Evolutionary conservation across 2,888 invertebrate species (phyloP).

Genomic region (Bibio marci): DNA sequence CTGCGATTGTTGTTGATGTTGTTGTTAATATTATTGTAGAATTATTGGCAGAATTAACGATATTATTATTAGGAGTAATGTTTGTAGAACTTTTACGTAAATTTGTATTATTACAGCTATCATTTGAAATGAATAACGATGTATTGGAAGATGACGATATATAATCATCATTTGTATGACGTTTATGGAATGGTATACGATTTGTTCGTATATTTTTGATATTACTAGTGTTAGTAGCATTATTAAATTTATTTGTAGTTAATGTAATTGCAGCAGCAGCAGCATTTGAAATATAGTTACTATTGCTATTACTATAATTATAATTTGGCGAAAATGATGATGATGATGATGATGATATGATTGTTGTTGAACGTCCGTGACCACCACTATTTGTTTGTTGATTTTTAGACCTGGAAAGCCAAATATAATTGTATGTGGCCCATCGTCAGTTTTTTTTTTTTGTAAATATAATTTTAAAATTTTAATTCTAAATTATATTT

Average conservation of each 20-base stretch:
- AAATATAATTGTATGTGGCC: no score
- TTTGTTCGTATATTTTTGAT: slow-evolving; percentile 33
- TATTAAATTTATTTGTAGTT: no score
- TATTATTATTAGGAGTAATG: slow-evolving; percentile 11
- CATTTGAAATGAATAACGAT: slow-evolving; percentile 4
- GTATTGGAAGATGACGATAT: not conserved
- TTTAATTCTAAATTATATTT: no score
- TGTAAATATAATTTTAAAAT: no score
- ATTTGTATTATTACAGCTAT: not conserved
- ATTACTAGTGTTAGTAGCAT: slow-evolving; percentile 13
- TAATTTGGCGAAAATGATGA: slow-evolving; percentile 3
- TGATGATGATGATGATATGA: slow-evolving; percentile 8
- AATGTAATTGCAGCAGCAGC: slow-evolving; percentile 11
- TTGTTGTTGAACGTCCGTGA: slow-evolving; percentile 3
- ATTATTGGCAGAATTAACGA: no score
- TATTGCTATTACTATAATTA: slow-evolving; percentile 8
- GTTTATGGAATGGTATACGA: slow-evolving; percentile 43
- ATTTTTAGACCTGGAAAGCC: slow-evolving; percentile 16
- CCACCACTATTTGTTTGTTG: slow-evolving; percentile 8
- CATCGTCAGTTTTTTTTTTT: no score
- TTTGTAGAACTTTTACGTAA: slow-evolving; percentile 14
- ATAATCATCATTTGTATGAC: slow-evolving; percentile 29
- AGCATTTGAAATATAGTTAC: slow-evolving; percentile 10
- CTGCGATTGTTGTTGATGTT: slow-evolving; percentile 34
- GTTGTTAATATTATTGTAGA: not conserved